These are phyloP conservation scores for Blastobasis adustella DNA, from an alignment of 2,888 invertebrate species.

Conservation along the genomic window DNA sequence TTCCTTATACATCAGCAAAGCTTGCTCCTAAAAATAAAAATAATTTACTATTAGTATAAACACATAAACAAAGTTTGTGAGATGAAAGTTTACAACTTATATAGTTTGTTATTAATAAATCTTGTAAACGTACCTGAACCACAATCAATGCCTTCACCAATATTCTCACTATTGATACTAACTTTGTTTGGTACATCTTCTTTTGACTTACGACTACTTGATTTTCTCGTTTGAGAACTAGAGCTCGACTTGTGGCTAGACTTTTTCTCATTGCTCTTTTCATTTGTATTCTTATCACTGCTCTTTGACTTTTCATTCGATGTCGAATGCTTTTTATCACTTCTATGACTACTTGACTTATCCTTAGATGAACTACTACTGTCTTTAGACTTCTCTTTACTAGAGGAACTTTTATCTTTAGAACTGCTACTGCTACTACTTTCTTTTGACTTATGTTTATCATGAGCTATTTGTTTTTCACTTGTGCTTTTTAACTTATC, in stretches of 20 bases:
- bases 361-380: slow-evolving; percentile 40
- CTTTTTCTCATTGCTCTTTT: too few relatives aligned
- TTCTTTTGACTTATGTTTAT: slow-evolving; percentile 37
- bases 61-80: too few relatives aligned
- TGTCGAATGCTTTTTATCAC: slow-evolving; percentile 46
- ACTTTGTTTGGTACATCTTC: slow-evolving; percentile 67
- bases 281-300: slow-evolving; percentile 29
- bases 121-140: slow-evolving; percentile 68
- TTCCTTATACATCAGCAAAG: slow-evolving; percentile 91
- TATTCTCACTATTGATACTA: slow-evolving; percentile 41
- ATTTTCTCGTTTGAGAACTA: slow-evolving; percentile 41
- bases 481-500: slow-evolving; percentile 33
- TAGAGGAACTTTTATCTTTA: slow-evolving; percentile 41
- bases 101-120: too few relatives aligned
- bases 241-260: too few relatives aligned
- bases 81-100: too few relatives aligned
- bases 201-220: slow-evolving; percentile 45
- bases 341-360: slow-evolving; percentile 47
- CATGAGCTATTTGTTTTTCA: slow-evolving; percentile 25
- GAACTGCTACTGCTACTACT: slow-evolving; percentile 34
- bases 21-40: too few relatives aligned
- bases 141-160: slow-evolving; percentile 81
- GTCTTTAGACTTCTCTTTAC: too few relatives aligned
- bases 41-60: too few relatives aligned
- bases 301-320: slow-evolving; percentile 44